Conservation (phyloP, 2,888 invertebrate species). For the Cephonodes hylas region DNA sequence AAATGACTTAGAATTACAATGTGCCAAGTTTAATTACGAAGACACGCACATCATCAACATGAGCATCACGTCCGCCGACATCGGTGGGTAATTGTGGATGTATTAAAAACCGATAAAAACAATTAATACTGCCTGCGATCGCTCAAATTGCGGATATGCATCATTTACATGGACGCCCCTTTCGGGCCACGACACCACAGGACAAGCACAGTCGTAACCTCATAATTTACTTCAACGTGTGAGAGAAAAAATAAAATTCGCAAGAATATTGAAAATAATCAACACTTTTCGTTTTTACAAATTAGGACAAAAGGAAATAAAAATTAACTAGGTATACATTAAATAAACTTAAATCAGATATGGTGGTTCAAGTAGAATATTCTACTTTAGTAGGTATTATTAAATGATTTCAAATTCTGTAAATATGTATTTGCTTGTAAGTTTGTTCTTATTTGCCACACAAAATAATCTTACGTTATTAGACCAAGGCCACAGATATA, state of each 20-base stretch:
- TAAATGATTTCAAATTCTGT: too few species aligned
- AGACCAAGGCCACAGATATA: too few species aligned
- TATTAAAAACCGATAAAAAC: constrained; percentile 60
- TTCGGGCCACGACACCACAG: constrained; percentile 4
- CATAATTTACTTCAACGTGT: background rate
- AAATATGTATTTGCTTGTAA: too few species aligned
- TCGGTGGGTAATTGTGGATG: constrained; percentile 48
- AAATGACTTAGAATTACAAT: constrained; percentile 12
- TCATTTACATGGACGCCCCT: constrained; percentile 45
- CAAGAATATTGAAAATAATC: too few species aligned
- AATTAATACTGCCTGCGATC: constrained; percentile 51
- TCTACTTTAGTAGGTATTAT: too few species aligned
- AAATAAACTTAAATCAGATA: too few species aligned
- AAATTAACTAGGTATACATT: too few species aligned
- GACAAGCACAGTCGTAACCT: background rate
- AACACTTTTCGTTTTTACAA: too few species aligned
- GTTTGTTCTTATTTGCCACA: too few species aligned
- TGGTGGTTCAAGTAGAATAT: too few species aligned
- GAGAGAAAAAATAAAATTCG: background rate
- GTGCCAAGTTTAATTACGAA: constrained; percentile 10
- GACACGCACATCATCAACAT: constrained; percentile 12
- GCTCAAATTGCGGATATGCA: constrained; percentile 54
- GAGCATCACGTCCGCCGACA: constrained; percentile 16
- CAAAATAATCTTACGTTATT: too few species aligned
- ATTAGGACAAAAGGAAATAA: too few species aligned